phyloP scores from a whole-genome alignment of 2,888 invertebrate species.

The Mamestra brassicae region DNA sequence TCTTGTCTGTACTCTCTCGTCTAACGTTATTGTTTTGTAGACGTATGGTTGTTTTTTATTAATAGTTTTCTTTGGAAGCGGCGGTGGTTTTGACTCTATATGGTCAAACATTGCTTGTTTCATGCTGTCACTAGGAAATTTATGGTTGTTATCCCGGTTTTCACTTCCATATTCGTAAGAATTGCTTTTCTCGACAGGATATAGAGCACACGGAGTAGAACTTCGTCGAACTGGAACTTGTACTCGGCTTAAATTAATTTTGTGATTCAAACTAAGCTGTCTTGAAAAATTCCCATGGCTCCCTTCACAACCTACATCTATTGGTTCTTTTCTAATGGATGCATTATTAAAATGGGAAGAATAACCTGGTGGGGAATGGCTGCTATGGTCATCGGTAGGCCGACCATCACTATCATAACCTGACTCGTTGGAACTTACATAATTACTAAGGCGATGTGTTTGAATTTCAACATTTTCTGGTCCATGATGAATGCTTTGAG shows the following conservation, averaged over 20 bases:
- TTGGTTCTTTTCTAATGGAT: conserved; percentile 73
- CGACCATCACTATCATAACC: conserved; percentile 95
- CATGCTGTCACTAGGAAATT: conserved; percentile 69
- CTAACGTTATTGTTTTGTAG: conserved; percentile 87
- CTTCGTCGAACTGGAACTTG: conserved; percentile 86
- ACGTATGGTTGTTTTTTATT: conserved; percentile 85
- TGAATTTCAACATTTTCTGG: conserved; percentile 91
- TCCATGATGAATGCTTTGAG: conserved; percentile 90
- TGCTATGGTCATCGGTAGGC: conserved; percentile 90
- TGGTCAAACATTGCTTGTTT: conserved; percentile 77
- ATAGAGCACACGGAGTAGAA: conserved; percentile 88
- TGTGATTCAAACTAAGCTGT: conserved; percentile 87
- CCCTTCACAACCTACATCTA: conserved; percentile 76
- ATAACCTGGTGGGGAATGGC: conserved; percentile 90
- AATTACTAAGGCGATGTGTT: conserved; percentile 93
- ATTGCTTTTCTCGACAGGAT: conserved; percentile 82
- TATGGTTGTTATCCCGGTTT: conserved; percentile 74
- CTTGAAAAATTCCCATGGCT: conserved; percentile 83
- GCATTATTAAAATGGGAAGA: conserved; percentile 84
- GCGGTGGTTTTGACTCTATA: conserved; percentile 85
- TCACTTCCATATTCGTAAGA: conserved; percentile 81
- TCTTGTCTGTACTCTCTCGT: conserved; percentile 88
- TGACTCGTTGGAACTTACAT: conserved; percentile 95
- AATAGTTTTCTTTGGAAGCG: conserved; percentile 86
- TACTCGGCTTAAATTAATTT: conserved; percentile 84